Conservation (phyloP, 2,113 vertebrate genomes). For the Dipodomys merriami region DNA sequence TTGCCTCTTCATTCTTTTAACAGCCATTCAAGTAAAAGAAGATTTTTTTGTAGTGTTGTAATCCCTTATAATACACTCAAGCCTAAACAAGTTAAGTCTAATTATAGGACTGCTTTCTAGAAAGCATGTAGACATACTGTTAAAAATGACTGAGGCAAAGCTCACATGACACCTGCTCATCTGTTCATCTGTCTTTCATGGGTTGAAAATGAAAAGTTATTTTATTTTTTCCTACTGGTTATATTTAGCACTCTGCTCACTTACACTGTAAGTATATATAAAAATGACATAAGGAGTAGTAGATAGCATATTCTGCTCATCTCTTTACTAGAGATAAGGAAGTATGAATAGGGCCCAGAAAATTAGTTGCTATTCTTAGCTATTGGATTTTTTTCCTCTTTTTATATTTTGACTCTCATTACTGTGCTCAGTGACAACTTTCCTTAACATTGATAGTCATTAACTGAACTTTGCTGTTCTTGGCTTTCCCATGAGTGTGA, state of each 20-base stretch:
- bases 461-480: neutral
- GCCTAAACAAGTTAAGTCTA: constrained; percentile 39
- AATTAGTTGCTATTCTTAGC: neutral
- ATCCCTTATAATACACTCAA: neutral
- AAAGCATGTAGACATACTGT: neutral
- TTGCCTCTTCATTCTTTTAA: constrained; percentile 17
- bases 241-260: neutral
- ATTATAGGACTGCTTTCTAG: constrained; percentile 46
- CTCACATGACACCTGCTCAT: neutral
- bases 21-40: neutral
- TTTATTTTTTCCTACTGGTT: neutral
- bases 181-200: neutral
- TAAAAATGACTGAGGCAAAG: neutral
- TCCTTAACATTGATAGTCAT: neutral
- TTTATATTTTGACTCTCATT: neutral
- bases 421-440: neutral
- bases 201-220: neutral
- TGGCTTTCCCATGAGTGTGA: neutral
- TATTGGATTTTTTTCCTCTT: neutral
- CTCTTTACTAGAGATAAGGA: neutral
- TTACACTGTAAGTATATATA: neutral
- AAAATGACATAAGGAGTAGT: neutral
- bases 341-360: neutral
- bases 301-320: neutral
- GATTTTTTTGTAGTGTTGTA: neutral